These are phyloP conservation scores for Potorous gilbertii DNA, from an alignment of 2,797 vertebrate genomes.

Conservation along the genomic window DNA sequence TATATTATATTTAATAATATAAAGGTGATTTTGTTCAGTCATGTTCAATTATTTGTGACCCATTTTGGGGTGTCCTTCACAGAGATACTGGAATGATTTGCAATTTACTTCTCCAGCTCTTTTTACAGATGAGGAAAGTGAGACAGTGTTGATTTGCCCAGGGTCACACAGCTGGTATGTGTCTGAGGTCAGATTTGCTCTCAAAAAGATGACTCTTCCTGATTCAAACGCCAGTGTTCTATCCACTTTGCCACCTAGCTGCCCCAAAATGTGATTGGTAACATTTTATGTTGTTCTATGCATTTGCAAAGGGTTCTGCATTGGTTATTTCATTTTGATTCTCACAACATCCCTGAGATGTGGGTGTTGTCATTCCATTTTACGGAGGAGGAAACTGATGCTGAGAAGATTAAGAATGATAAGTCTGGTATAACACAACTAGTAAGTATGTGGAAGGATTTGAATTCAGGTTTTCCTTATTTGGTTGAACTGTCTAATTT, in stretches of 20 bases:
- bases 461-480: not conserved
- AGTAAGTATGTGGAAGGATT: not conserved
- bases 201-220: not conserved
- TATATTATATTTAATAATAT: not conserved
- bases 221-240: not conserved
- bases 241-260: not conserved
- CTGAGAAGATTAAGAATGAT: not conserved
- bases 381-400: not conserved
- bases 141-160: not conserved
- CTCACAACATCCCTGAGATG: not conserved
- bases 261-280: not conserved
- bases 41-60: not conserved
- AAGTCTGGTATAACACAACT: not conserved
- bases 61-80: not conserved
- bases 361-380: not conserved
- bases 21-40: not conserved
- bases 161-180: too few relatives aligned
- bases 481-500: slow-evolving; percentile 47
- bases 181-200: not conserved
- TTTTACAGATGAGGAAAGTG: not conserved
- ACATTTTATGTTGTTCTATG: not conserved
- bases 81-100: not conserved
- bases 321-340: not conserved
- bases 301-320: not conserved
- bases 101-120: not conserved